Evolutionary conservation across 2,797 vertebrate species (phyloP).

Genomic region (Brachymystax lenok): DNA sequence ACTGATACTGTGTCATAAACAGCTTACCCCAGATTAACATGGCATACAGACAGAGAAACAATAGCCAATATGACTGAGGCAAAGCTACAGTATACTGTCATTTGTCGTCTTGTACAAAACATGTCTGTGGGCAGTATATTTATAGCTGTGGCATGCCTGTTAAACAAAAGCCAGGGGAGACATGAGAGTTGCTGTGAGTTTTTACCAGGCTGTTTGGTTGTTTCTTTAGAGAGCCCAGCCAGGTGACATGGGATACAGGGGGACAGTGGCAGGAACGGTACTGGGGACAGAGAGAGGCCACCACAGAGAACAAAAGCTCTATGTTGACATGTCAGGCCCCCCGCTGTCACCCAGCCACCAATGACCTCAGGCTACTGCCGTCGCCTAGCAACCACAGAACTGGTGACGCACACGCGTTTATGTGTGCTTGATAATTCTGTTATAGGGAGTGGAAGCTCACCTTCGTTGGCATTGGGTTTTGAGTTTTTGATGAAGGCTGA

Average conservation of each 20-base stretch:
- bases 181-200: background rate
- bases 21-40: background rate
- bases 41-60: background rate
- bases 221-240: conserved; percentile 41
- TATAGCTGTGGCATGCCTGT: background rate
- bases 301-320: conserved; percentile 58
- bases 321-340: conserved; percentile 38
- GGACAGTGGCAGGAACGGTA: conserved; percentile 17
- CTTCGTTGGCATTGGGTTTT: conserved; percentile 94
- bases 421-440: background rate
- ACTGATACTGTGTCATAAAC: background rate
- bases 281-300: conserved; percentile 26
- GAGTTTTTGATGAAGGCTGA: conserved; percentile 98
- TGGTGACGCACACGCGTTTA: conserved; percentile 17
- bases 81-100: background rate
- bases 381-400: conserved; percentile 64
- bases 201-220: conserved; percentile 7
- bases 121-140: background rate
- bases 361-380: conserved; percentile 45
- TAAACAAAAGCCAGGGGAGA: background rate
- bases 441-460: conserved; percentile 64
- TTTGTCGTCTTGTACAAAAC: conserved; percentile 13
- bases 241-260: conserved; percentile 41
- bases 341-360: conserved; percentile 39
- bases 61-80: background rate